Evolutionary conservation across 2,888 invertebrate species (phyloP).

Genomic region (Neoaliturus tenellus): DNA sequence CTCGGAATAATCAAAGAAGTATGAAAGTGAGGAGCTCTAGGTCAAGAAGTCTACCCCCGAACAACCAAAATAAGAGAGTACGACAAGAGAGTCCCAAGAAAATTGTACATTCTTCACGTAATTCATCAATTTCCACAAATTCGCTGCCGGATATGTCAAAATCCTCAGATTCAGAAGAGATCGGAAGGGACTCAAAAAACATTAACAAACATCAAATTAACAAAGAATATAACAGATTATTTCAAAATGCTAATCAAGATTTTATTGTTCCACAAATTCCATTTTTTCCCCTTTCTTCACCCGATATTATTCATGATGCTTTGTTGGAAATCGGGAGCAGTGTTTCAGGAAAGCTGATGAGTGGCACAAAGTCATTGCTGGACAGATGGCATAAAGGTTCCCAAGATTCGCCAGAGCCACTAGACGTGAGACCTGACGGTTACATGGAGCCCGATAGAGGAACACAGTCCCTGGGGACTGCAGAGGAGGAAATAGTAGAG

Average conservation of each 20-base stretch:
- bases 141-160: slow-evolving; percentile 42
- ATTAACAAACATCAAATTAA: not conserved
- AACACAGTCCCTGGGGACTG: not conserved
- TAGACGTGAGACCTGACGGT: slow-evolving; percentile 59
- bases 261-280: slow-evolving; percentile 61
- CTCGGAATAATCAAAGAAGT: slow-evolving; percentile 59
- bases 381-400: slow-evolving; percentile 74
- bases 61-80: slow-evolving; percentile 27
- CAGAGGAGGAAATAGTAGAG: slow-evolving; percentile 58
- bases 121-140: slow-evolving; percentile 41
- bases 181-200: not conserved
- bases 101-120: slow-evolving; percentile 2
- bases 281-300: slow-evolving; percentile 65
- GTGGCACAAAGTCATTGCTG: slow-evolving; percentile 75
- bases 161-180: not conserved
- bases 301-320: slow-evolving; percentile 71
- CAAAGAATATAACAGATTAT: not conserved
- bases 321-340: slow-evolving; percentile 74
- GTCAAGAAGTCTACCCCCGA: slow-evolving; percentile 57
- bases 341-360: slow-evolving; percentile 75
- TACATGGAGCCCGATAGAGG: slow-evolving; percentile 20
- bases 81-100: slow-evolving; percentile 44
- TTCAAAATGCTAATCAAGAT: slow-evolving; percentile 20
- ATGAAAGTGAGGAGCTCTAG: slow-evolving; percentile 50
- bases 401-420: slow-evolving; percentile 54